Evolutionary conservation across 2,797 vertebrate species (phyloP).

Genomic region (Buphagus erythrorhynchus): DNA sequence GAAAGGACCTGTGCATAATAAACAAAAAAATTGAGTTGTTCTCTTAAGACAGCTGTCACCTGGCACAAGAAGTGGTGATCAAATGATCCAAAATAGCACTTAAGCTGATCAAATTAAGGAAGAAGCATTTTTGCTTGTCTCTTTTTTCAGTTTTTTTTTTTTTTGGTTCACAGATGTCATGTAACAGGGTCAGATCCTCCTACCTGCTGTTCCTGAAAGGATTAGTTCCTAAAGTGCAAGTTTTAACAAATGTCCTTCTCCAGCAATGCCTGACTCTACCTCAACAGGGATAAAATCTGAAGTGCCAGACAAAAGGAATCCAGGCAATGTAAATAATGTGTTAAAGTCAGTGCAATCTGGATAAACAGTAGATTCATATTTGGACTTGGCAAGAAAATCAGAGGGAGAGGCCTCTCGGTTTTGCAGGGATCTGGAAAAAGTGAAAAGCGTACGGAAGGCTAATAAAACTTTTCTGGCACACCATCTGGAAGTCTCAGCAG

Average conservation of each 20-base stretch:
- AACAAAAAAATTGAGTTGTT: constrained; percentile 38
- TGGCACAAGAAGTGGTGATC: not conserved
- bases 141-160: too few species aligned
- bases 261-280: not conserved
- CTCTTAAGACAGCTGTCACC: constrained; percentile 42
- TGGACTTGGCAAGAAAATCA: constrained; percentile 50
- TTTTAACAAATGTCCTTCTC: not conserved
- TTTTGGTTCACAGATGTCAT: not conserved
- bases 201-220: not conserved
- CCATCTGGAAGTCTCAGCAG: not conserved
- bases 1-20: constrained; percentile 8
- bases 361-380: constrained; percentile 38
- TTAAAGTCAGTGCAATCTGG: constrained; percentile 15
- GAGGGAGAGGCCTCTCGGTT: not conserved
- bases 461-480: not conserved
- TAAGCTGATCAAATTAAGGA: not conserved
- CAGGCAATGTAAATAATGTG: not conserved
- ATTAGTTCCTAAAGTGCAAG: not conserved
- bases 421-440: constrained; percentile 10
- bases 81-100: not conserved
- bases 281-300: not conserved
- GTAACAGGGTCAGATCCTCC: not conserved
- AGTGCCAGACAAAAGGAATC: not conserved
- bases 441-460: constrained; percentile 1
- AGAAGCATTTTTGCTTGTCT: not conserved